Evolutionary conservation across 2,113 vertebrate genomes (phyloP).

Genomic region (Phalacrocorax aristotelis): DNA sequence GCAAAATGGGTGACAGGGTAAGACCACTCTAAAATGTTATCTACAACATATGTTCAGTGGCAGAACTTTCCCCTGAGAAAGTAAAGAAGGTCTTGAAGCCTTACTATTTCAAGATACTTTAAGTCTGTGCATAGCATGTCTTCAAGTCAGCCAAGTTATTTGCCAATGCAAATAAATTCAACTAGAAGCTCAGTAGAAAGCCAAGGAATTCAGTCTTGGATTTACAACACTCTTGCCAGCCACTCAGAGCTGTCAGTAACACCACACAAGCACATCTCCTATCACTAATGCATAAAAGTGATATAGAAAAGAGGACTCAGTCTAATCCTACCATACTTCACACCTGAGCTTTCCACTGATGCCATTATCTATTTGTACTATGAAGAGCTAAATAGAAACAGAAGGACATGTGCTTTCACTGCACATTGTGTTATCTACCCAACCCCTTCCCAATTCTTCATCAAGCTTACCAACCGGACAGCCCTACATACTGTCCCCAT

Average conservation of each 20-base stretch:
- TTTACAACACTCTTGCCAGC: background rate
- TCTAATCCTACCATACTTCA: background rate
- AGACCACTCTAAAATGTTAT: background rate
- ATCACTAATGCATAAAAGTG: background rate
- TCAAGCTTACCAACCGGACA: background rate
- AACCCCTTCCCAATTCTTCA: background rate
- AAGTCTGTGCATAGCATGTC: background rate
- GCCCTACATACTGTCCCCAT: background rate
- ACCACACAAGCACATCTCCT: background rate
- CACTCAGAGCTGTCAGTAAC: background rate
- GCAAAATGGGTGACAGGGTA: background rate
- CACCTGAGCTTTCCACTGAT: background rate
- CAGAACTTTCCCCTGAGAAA: background rate
- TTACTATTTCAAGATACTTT: background rate
- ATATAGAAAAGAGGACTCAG: background rate
- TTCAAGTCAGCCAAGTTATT: background rate
- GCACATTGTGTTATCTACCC: background rate
- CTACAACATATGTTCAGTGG: background rate
- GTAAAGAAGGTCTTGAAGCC: background rate
- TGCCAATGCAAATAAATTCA: slow-evolving; percentile 14
- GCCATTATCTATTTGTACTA: background rate
- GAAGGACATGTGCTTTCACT: background rate
- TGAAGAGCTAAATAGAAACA: background rate
- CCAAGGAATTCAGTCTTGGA: background rate
- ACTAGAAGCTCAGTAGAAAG: background rate